These are phyloP conservation scores for Gorsachius goisagi DNA, from an alignment of 2,113 vertebrate species.

Conservation along the genomic window DNA sequence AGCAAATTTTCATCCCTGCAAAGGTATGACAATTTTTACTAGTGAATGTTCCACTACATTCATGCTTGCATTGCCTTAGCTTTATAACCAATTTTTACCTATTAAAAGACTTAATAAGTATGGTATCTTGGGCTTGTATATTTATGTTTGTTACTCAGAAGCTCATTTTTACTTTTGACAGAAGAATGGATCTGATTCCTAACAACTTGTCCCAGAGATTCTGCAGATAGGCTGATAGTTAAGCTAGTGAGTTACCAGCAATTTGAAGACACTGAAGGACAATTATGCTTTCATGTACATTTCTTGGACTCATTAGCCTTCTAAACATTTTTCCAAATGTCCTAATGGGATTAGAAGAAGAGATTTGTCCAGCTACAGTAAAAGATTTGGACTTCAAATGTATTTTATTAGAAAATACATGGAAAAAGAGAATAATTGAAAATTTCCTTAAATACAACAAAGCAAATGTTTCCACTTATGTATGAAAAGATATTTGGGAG, in stretches of 20 bases:
- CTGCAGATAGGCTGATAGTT: not conserved
- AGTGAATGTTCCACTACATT: not conserved
- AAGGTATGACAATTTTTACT: not conserved
- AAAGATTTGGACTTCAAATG: not conserved
- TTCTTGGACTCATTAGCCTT: not conserved
- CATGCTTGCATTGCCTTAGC: not conserved
- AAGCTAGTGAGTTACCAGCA: not conserved
- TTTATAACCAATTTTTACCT: not conserved
- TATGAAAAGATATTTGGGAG: not conserved
- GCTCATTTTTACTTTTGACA: not conserved
- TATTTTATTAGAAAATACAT: not conserved
- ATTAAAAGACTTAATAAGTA: not conserved
- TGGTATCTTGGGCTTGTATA: not conserved
- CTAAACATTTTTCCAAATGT: not conserved
- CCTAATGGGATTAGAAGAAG: not conserved
- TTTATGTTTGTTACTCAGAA: not conserved
- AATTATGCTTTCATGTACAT: not conserved
- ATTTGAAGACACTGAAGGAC: not conserved
- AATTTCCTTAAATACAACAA: not conserved
- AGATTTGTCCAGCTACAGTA: not conserved
- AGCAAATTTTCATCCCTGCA: not conserved
- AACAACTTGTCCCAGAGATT: not conserved
- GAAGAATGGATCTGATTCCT: not conserved
- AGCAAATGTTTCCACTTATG: not conserved
- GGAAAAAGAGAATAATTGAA: not conserved